phyloP scores from a whole-genome alignment of 2,113 vertebrate species.

The Bubo bubo region DNA sequence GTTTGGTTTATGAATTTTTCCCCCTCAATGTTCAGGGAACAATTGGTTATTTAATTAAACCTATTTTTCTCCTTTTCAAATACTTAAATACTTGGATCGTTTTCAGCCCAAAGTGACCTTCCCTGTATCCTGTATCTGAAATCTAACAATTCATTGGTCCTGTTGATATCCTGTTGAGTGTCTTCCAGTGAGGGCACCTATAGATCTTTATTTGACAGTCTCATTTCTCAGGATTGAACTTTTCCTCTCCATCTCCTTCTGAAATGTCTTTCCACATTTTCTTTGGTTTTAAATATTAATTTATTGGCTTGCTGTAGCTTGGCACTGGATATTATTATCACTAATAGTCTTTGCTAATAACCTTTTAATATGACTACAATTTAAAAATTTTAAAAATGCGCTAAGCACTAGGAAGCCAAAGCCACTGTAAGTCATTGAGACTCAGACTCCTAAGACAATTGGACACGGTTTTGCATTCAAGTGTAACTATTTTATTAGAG shows the following conservation, averaged over 20 bases:
- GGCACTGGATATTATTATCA: background rate
- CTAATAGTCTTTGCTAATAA: background rate
- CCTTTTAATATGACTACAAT: background rate
- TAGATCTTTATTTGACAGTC: background rate
- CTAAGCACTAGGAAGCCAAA: background rate
- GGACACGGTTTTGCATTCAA: background rate
- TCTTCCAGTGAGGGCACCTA: background rate
- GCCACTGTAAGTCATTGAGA: background rate
- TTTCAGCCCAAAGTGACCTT: background rate
- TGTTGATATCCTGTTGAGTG: background rate
- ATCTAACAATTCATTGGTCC: background rate
- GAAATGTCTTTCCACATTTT: background rate
- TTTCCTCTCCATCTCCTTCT: background rate
- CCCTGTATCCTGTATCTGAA: background rate
- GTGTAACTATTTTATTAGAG: background rate
- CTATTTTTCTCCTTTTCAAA: background rate
- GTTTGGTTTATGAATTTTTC: background rate
- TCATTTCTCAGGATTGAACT: background rate
- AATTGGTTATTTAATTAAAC: background rate
- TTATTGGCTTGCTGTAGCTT: background rate
- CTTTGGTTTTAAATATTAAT: background rate
- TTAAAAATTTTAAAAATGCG: background rate
- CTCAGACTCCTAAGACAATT: background rate
- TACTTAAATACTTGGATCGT: background rate
- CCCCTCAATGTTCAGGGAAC: accelerated